Evolutionary conservation across 2,888 invertebrate genomes (phyloP).

Genomic region (Agrypnus murinus): DNA sequence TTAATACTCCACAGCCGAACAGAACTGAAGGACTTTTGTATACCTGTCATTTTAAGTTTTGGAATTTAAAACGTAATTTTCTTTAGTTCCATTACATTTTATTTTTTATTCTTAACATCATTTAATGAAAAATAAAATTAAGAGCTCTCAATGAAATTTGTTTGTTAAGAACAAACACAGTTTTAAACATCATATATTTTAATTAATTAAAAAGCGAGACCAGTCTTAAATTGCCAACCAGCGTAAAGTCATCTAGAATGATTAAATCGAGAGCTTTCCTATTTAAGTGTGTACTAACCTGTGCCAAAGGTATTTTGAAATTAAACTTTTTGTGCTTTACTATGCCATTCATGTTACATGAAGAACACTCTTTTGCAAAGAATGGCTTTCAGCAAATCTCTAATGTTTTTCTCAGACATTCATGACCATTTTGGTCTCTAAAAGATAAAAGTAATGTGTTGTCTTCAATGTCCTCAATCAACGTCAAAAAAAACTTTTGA

Average conservation of each 20-base stretch:
- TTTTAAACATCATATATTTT: too few species aligned
- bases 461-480: slow-evolving; percentile 20
- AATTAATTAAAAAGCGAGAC: slow-evolving; percentile 16
- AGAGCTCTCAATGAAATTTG: neutral
- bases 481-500: slow-evolving; percentile 23
- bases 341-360: slow-evolving; percentile 4
- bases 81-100: too few species aligned
- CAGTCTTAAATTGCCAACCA: neutral
- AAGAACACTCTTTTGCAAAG: neutral
- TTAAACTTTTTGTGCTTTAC: neutral
- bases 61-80: too few species aligned
- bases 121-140: neutral
- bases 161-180: slow-evolving; percentile 1
- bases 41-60: too few species aligned
- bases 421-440: neutral
- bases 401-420: slow-evolving; percentile 19
- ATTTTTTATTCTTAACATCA: too few species aligned
- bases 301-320: neutral
- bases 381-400: neutral
- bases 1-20: too few species aligned
- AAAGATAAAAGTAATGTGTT: slow-evolving; percentile 21
- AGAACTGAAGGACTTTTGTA: too few species aligned
- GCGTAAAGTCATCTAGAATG: slow-evolving; percentile 6
- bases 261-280: neutral
- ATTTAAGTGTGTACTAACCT: neutral